Evolutionary conservation across 2,113 vertebrate genomes (phyloP).

Genomic region (Cettia cetti): DNA sequence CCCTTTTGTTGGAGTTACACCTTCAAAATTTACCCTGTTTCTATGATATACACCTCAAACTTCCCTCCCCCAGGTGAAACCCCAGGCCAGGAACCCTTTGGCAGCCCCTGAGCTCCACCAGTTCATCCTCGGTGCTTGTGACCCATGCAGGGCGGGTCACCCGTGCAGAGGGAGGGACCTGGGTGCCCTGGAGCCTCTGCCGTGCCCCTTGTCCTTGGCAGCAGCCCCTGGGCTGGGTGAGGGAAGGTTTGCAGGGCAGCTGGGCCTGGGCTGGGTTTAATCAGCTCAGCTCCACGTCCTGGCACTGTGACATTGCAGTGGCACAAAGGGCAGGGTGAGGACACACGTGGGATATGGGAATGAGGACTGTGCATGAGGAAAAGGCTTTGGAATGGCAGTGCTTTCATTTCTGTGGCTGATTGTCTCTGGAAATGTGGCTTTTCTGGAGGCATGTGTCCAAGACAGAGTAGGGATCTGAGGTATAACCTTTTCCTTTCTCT

Average conservation of each 20-base stretch:
- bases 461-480: neutral
- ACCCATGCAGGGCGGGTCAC: rapidly evolving
- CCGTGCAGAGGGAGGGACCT: neutral
- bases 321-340: neutral
- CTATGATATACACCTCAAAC: neutral
- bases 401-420: neutral
- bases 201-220: neutral
- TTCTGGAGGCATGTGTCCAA: neutral
- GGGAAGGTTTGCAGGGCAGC: neutral
- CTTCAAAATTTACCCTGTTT: neutral
- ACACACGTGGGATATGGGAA: rapidly evolving
- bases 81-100: neutral
- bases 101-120: neutral
- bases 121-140: neutral
- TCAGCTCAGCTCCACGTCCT: neutral
- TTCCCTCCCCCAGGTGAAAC: neutral
- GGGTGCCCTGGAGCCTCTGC: neutral
- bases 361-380: neutral
- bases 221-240: neutral
- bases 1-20: neutral
- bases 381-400: neutral
- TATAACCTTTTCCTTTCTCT: slow-evolving; percentile 21
- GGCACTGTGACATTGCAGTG: rapidly evolving
- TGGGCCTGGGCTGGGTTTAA: neutral
- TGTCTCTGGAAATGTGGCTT: neutral